Base-by-base conservation (phyloP, 2,113 vertebrate genomes). In the Rhipidura dahli region DNA sequence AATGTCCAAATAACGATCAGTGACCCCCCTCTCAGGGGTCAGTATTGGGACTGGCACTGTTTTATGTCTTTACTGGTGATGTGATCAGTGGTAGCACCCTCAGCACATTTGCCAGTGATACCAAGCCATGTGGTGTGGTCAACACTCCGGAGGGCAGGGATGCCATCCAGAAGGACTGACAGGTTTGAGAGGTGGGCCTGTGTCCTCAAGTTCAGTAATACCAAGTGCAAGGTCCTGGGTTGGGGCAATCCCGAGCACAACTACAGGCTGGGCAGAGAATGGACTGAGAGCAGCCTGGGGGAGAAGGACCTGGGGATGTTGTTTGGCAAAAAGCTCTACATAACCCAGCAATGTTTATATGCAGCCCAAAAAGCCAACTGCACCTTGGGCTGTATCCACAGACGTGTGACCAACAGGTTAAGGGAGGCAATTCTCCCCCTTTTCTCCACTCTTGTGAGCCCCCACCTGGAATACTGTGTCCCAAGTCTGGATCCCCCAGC, bases 1-100 rank as follows among this genome's bases (percentile, higher is more conserved):
- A 1, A 17, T 44, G 37, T 59, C 27, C 60, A 39, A 20, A 23
- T 39, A 33, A n/a, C 51, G 28, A 66, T 39, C 23, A 20, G 28
- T 44, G 37, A 30, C 6, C 2, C n/a, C 6, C 5, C 17, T 5
- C 8, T 11, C 20, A 27, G 1, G 5, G 27, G 22, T 50, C 51
- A 59, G 33, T n/a, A 37, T 3, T 53, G 77, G 33, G 20, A 60
- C 39, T 59, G 51, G 60, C 0, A 2, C 33, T 53, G 16, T 53
- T 68, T 53, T 21, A 82, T 45, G 53, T 60, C 53, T 45, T 89
- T 39, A 24, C 11, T 33, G 39, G 28, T 50, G 44, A 51, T 0
- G 1, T n/a, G 60, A 33, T 39, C 39, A n/a, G 60, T 44, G 44
- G 18, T 30, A 56, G 26, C 31, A 65, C 28, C 23, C 33, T 66